Conservation (phyloP, 2,888 invertebrate species). For the Drosophila neonasuta region DNA sequence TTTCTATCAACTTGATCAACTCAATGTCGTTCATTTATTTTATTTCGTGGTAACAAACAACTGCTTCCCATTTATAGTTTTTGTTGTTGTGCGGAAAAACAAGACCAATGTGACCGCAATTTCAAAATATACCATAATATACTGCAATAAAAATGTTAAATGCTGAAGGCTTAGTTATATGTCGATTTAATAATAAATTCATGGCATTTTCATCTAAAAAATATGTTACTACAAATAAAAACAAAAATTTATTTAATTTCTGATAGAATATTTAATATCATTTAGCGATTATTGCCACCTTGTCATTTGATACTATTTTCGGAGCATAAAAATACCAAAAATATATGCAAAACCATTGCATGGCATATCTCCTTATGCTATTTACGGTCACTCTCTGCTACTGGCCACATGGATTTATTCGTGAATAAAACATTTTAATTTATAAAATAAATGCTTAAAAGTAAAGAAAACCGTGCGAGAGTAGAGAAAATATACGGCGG, state of each 20-base stretch:
- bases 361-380: not conserved
- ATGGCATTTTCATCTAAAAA: too few species aligned
- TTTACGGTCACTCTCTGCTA: conserved; percentile 12
- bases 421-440: conserved; percentile 30
- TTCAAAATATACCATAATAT: not conserved
- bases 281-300: not conserved
- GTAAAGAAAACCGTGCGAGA: conserved; percentile 10
- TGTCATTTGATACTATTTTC: not conserved
- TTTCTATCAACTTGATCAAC: conserved; percentile 68
- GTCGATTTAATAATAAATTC: too few species aligned
- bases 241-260: too few species aligned
- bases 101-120: not conserved
- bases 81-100: conserved; percentile 10
- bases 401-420: conserved; percentile 48
- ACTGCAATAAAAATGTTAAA: not conserved
- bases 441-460: conserved; percentile 36
- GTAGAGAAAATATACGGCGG: not conserved
- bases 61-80: conserved; percentile 31
- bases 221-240: too few species aligned
- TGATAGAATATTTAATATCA: too few species aligned
- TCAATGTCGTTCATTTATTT: conserved; percentile 66
- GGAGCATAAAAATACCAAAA: not conserved
- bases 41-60: conserved; percentile 25
- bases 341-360: not conserved
- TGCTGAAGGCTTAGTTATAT: not conserved